Evolutionary conservation across 2,888 invertebrate genomes (phyloP).

Genomic region (Drosophila nigricruria): DNA sequence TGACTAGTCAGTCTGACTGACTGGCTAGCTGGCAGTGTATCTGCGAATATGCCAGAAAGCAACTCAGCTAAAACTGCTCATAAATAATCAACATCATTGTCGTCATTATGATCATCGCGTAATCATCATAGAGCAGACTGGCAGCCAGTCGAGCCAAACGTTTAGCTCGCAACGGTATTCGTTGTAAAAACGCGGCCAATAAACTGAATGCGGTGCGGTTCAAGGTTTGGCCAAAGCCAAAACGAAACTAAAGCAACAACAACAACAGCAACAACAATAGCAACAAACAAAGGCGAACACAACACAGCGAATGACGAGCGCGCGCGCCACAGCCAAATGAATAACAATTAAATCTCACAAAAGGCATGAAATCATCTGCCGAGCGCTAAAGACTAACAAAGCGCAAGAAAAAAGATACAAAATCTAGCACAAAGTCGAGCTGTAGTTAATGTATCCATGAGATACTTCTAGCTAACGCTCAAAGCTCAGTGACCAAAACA

Average conservation of each 20-base stretch:
- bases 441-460: slow-evolving; percentile 64
- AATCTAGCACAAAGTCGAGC: slow-evolving; percentile 72
- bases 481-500: slow-evolving; percentile 78
- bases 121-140: slow-evolving; percentile 35
- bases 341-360: slow-evolving; percentile 79
- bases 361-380: slow-evolving; percentile 81
- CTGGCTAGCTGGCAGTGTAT: neutral
- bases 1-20: neutral
- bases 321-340: slow-evolving; percentile 62
- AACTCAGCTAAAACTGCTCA: slow-evolving; percentile 27
- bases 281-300: slow-evolving; percentile 35
- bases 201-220: slow-evolving; percentile 82
- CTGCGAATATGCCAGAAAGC: slow-evolving; percentile 15
- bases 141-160: slow-evolving; percentile 55
- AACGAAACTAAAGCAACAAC: slow-evolving; percentile 79
- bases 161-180: slow-evolving; percentile 79
- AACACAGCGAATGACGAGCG: slow-evolving; percentile 57
- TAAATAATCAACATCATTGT: slow-evolving; percentile 32
- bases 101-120: slow-evolving; percentile 35
- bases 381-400: slow-evolving; percentile 48
- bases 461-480: slow-evolving; percentile 43
- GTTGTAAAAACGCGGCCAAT: slow-evolving; percentile 84
- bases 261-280: slow-evolving; percentile 46
- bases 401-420: slow-evolving; percentile 16
- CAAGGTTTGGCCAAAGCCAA: slow-evolving; percentile 83